Evolutionary conservation across 2,113 vertebrate species (phyloP), one percentile per base, ranked within the genome.

Genomic region (Brachyhypopomus gauderio): DNA sequence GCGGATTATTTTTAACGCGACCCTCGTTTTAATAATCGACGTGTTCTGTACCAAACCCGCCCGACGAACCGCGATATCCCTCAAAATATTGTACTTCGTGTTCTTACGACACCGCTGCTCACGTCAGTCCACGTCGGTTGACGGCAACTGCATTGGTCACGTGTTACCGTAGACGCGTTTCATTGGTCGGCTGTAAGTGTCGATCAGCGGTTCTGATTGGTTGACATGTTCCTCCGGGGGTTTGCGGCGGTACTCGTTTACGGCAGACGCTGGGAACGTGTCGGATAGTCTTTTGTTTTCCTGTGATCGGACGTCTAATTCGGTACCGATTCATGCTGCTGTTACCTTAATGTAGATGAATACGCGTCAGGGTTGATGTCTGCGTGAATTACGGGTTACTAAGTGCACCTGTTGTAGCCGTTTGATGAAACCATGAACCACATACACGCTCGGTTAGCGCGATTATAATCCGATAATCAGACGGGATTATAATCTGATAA

Each of bases 121-220:
- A 84, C 85, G 79, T 67, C 82, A 1, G 23, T 58, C 23, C 11
- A 36, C 34, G 38, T n/a, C 55, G 48, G 3, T 64, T 71, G 34
- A 52, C 63, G 75, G 12, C 70, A 58, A 19, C 3, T 11, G 2
- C 12, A 14, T 41, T 41, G 55, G 71, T 58, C 23, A 41, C 80
- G 17, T 30, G 22, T n/a, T 23, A 6, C 17, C 0, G 4, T 2
- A 70, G 5, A 20, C 2, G 22, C 4, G 45, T 41, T n/a, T 23
- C 1, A 78, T 83, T 74, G 48, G 70, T n/a, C 16, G 0, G 7
- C 59, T n/a, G 0, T 2, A 0, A 48, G 22, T 5, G 71, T 78
- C 81, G 67, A 34, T 78, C 64, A 67, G 17, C 11, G 0, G 58
- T 25, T 70, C 7, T 58, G 20, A 84, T 86, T 86, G 85, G 83